Conservation (phyloP, 2,888 invertebrate species). For the Caenorhabditis imperialis region DNA sequence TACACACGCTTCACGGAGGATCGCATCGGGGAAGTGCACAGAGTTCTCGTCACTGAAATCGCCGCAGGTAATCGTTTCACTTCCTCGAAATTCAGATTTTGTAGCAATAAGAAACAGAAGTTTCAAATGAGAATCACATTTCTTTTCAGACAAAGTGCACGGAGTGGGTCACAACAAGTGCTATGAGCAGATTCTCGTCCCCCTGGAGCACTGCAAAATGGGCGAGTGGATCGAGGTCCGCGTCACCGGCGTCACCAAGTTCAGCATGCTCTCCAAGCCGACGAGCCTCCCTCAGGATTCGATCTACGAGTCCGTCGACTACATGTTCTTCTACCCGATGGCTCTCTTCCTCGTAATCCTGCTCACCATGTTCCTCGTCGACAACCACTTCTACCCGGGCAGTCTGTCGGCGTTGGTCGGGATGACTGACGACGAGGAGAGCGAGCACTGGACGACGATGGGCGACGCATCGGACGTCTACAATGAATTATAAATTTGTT, state of each 20-base stretch:
- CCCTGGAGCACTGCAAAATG: constrained; percentile 56
- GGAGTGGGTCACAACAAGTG: constrained; percentile 95
- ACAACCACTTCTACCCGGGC: too few relatives aligned
- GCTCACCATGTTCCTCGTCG: too few relatives aligned
- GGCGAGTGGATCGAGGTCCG: constrained; percentile 69
- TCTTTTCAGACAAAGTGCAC: constrained; percentile 85
- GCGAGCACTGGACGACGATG: too few relatives aligned
- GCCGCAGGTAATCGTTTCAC: constrained; percentile 80
- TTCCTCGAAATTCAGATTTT: too few relatives aligned
- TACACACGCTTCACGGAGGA: constrained; percentile 84
- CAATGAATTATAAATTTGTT: too few relatives aligned
- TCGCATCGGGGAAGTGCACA: constrained; percentile 79
- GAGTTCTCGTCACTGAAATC: constrained; percentile 91
- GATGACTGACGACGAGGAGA: too few relatives aligned
- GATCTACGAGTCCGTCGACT: background rate
- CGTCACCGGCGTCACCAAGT: constrained; percentile 71
- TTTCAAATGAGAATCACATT: background rate
- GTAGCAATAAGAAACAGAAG: too few relatives aligned
- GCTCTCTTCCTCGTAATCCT: background rate
- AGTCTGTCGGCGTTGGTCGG: too few relatives aligned
- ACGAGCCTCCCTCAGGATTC: constrained; percentile 3
- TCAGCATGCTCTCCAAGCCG: constrained; percentile 76
- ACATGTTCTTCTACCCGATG: constrained; percentile 28
- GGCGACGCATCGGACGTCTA: too few relatives aligned
- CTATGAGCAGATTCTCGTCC: constrained; percentile 86